phyloP scores from a whole-genome alignment of 2,797 vertebrate genomes.

The Meriones psammophilus region DNA sequence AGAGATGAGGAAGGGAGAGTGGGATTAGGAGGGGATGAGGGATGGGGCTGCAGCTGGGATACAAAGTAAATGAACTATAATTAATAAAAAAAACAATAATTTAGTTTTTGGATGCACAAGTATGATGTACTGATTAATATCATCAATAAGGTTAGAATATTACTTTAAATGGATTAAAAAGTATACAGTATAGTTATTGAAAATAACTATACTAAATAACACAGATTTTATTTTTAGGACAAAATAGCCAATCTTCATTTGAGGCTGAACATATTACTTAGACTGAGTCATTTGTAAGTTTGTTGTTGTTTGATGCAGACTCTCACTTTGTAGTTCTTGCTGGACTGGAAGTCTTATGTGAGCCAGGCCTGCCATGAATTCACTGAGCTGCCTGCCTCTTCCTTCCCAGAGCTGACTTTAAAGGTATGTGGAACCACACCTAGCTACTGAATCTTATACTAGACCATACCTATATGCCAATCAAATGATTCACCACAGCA shows the following conservation, averaged over 20 bases:
- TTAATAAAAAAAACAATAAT: no score
- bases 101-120: not conserved
- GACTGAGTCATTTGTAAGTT: not conserved
- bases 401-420: not conserved
- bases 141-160: not conserved
- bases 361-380: not conserved
- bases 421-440: not conserved
- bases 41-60: no score
- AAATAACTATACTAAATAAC: not conserved
- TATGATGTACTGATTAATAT: not conserved
- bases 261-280: not conserved
- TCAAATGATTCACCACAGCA: not conserved
- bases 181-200: not conserved
- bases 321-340: not conserved
- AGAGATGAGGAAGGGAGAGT: no score
- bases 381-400: not conserved
- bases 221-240: constrained; percentile 9
- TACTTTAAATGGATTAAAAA: constrained; percentile 24
- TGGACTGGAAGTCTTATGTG: not conserved
- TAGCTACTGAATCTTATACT: not conserved
- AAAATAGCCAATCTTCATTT: not conserved
- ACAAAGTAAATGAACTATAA: no score
- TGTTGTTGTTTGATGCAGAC: not conserved
- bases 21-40: no score
- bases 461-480: not conserved